Conservation (phyloP, 2,888 invertebrate species). For the Frankliniella fusca region DNA sequence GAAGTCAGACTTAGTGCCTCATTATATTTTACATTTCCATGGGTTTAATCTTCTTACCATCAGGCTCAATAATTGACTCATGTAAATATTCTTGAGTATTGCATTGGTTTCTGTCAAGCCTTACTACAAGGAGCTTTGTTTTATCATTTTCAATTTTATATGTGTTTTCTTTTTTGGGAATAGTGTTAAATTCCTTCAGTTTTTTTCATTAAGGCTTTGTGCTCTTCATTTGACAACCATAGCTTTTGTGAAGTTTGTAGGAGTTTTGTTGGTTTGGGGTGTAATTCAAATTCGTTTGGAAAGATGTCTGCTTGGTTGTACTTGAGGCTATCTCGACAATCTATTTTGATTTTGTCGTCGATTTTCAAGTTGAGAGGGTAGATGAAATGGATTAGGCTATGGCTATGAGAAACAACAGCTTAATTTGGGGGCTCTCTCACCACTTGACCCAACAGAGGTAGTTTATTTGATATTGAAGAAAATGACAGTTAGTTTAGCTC, state of each 20-base stretch:
- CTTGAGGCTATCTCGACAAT: background rate
- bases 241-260: no score
- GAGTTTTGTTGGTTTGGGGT: background rate
- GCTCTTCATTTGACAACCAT: no score
- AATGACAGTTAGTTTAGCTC: background rate
- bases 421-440: background rate
- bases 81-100: background rate
- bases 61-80: background rate
- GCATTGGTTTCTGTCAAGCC: background rate
- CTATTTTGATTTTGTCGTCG: background rate
- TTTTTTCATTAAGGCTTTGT: no score
- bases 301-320: no score
- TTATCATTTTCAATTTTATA: slow-evolving; percentile 24
- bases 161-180: background rate
- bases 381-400: background rate
- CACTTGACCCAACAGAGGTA: background rate
- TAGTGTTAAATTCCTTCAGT: background rate
- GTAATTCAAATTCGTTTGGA: no score
- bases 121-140: slow-evolving; percentile 4
- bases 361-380: background rate
- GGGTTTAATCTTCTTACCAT: background rate
- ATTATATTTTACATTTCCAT: background rate
- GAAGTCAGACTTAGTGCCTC: background rate
- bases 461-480: background rate
- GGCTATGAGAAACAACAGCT: background rate